These are phyloP conservation scores for Sterrhoptilus dennistouni DNA, from an alignment of 2,113 vertebrate species.

Conservation along the genomic window DNA sequence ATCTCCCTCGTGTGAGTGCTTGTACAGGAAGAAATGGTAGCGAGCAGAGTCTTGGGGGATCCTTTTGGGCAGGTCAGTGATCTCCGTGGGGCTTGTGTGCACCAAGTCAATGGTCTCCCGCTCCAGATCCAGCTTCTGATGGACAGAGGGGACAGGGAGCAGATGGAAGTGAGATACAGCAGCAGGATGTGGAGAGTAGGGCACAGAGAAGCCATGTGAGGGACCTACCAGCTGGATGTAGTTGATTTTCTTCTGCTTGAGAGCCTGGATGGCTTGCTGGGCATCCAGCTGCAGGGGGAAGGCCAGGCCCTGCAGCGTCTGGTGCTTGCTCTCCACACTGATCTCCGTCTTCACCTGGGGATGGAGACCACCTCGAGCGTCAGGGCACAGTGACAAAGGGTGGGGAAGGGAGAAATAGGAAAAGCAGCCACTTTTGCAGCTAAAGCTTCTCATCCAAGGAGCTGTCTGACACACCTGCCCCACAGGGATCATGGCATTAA, in stretches of 20 bases:
- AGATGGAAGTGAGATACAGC: background rate
- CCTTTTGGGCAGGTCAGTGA: conserved; percentile 85
- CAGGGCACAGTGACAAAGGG: background rate
- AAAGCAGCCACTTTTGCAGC: background rate
- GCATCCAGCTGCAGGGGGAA: conserved; percentile 93
- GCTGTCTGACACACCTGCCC: background rate
- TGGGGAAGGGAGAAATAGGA: background rate
- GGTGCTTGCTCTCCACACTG: conserved; percentile 91
- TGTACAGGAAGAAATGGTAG: conserved; percentile 97
- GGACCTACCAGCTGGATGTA: conserved; percentile 94
- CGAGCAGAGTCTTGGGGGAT: conserved; percentile 90
- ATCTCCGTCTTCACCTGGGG: conserved; percentile 92
- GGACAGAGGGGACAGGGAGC: background rate
- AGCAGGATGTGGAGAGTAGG: background rate
- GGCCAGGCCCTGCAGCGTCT: conserved; percentile 91
- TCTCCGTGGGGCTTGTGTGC: conserved; percentile 90
- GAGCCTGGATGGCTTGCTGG: conserved; percentile 87
- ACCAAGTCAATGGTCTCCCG: conserved; percentile 93
- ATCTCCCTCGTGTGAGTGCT: conserved; percentile 92
- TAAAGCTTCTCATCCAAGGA: background rate
- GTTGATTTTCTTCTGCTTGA: conserved; percentile 89
- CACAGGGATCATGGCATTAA: background rate
- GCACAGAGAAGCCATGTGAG: accelerated
- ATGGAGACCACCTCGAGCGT: background rate
- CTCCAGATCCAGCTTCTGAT: conserved; percentile 90